Percentiles rank a stretch among this genome's conserved stretches.
These are phyloP conservation scores for Ataeniobius toweri DNA, from an alignment of 2,797 vertebrate species.

Conservation along the genomic window DNA sequence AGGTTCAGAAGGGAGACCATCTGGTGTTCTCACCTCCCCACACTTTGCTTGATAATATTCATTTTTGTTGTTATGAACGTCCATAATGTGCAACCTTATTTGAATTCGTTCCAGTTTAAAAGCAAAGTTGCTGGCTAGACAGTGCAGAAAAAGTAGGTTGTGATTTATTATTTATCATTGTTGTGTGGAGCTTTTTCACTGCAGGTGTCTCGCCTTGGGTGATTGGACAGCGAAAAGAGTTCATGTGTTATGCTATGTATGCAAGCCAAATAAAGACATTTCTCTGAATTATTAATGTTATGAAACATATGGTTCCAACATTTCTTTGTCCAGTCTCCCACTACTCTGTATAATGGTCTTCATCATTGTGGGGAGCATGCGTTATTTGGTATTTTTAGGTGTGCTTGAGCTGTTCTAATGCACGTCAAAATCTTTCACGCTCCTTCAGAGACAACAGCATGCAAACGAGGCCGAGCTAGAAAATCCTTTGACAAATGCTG, in stretches of 20 bases:
- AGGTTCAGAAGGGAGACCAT: conserved; percentile 62
- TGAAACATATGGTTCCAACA: conserved; percentile 4
- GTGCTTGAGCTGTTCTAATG: conserved; percentile 40
- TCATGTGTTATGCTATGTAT: background rate
- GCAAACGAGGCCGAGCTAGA: conserved; percentile 57
- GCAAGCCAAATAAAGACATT: conserved; percentile 15
- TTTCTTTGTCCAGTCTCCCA: background rate
- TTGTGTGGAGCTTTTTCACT: conserved; percentile 40
- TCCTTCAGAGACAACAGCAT: conserved; percentile 59
- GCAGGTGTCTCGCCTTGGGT: conserved; percentile 29
- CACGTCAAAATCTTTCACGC: conserved; percentile 65
- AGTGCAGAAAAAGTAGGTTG: conserved; percentile 40
- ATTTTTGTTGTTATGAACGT: conserved; percentile 26
- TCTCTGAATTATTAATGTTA: conserved; percentile 23
- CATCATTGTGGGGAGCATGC: conserved; percentile 11
- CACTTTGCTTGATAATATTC: conserved; percentile 26
- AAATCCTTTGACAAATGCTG: conserved; percentile 68
- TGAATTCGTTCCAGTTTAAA: conserved; percentile 38
- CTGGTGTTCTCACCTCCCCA: conserved; percentile 57
- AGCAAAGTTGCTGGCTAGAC: conserved; percentile 10
- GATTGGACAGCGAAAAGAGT: conserved; percentile 9
- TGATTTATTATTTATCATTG: conserved; percentile 53
- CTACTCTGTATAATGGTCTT: conserved; percentile 6
- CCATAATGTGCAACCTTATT: conserved; percentile 23
- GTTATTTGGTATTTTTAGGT: conserved; percentile 44